A percentile compares a stretch with the other conserved stretches of the same genome.
phyloP scores from a whole-genome alignment of 2,113 vertebrate species.

The Neodon shergylaensis region DNA sequence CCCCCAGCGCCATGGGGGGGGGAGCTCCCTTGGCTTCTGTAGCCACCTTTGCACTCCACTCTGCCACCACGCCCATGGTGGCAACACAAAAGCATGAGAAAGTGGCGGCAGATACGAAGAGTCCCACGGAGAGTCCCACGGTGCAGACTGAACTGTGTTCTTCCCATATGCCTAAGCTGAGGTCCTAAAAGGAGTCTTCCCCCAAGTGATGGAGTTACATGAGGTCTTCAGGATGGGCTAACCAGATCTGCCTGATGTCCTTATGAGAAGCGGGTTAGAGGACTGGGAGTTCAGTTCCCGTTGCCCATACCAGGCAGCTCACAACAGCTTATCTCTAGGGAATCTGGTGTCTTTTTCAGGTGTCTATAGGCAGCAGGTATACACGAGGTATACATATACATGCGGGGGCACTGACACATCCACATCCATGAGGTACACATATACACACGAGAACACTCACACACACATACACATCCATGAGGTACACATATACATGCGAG shows the following conservation, averaged over 20 bases:
- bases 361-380: not conserved
- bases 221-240: not conserved
- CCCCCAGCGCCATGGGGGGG: rapidly evolving
- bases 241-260: not conserved
- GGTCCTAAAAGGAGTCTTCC: not conserved
- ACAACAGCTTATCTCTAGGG: not conserved
- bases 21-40: rapidly evolving
- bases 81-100: not conserved
- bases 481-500: not conserved
- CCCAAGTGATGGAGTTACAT: not conserved
- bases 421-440: not conserved
- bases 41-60: rapidly evolving
- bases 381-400: not conserved
- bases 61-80: not conserved
- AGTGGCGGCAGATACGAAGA: not conserved
- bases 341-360: not conserved
- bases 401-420: too few relatives aligned
- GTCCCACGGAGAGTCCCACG: not conserved
- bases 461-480: too few relatives aligned
- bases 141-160: rapidly evolving
- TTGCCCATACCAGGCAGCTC: not conserved
- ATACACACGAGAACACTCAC: not conserved
- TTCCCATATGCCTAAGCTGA: not conserved
- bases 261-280: too few relatives aligned
- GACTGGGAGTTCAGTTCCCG: not conserved